Evolutionary conservation across 2,113 vertebrate genomes (phyloP).

Genomic region (Felis chaus): DNA sequence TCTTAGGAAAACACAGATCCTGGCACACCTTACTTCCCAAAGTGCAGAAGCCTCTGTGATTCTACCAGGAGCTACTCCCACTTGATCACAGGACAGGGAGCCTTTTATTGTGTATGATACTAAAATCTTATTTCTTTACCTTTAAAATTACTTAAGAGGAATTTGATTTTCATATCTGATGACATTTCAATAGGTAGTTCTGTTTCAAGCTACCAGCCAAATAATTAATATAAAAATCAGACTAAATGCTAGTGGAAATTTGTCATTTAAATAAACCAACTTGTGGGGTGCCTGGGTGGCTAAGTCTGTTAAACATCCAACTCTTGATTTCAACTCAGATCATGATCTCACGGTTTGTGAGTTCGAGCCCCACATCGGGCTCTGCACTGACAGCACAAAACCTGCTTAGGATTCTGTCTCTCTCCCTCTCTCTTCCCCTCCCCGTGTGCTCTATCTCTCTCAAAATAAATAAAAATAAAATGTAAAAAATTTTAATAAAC

Average conservation of each 20-base stretch:
- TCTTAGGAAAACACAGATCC: neutral
- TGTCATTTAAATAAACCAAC: neutral
- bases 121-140: neutral
- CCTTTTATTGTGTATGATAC: neutral
- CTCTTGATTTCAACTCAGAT: no score
- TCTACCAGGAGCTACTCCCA: neutral
- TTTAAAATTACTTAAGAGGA: neutral
- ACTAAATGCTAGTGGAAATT: neutral
- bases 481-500: neutral
- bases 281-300: neutral
- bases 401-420: no score
- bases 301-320: no score
- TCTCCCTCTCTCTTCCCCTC: no score
- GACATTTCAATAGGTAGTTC: neutral
- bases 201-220: neutral
- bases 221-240: neutral
- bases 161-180: neutral
- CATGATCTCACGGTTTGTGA: no score
- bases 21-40: fast-evolving
- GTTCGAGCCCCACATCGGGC: no score
- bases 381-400: no score
- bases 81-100: neutral
- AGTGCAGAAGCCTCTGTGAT: neutral
- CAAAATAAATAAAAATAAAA: no score
- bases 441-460: no score